phyloP scores from a whole-genome alignment of 2,888 invertebrate genomes.

The Lingula anatina region DNA sequence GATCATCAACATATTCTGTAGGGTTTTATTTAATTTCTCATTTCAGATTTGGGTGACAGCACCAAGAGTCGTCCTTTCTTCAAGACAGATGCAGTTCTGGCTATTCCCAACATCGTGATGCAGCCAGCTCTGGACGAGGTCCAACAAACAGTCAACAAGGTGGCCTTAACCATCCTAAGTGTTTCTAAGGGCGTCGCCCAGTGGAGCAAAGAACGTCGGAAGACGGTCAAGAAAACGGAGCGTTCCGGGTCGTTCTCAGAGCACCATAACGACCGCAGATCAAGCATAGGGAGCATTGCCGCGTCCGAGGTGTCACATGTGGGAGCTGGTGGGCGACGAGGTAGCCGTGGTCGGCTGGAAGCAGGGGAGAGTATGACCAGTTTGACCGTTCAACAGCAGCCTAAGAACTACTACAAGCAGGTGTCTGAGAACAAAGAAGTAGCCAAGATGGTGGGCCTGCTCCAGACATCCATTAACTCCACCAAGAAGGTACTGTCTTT shows the following conservation, averaged over 20 bases:
- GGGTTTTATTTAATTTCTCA: no score
- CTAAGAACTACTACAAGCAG: conserved; percentile 52
- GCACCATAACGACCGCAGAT: conserved; percentile 17
- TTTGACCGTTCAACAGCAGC: conserved; percentile 28
- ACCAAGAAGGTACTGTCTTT: conserved; percentile 47
- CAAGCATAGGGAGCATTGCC: conserved; percentile 30
- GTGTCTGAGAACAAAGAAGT: conserved; percentile 81
- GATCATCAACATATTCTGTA: no score
- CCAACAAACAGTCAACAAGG: conserved; percentile 63
- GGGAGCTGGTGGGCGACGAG: conserved; percentile 12
- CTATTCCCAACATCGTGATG: conserved; percentile 52
- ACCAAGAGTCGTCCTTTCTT: conserved; percentile 62
- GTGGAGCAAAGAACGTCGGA: conserved; percentile 70
- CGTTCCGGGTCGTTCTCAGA: not conserved
- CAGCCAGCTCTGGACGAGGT: conserved; percentile 63
- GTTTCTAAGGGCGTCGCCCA: conserved; percentile 66
- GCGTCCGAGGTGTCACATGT: conserved; percentile 40
- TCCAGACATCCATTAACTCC: conserved; percentile 79
- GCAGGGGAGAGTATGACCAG: conserved; percentile 24
- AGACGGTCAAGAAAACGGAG: not conserved
- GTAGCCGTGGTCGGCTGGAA: conserved; percentile 10
- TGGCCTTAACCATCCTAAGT: conserved; percentile 66
- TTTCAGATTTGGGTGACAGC: no score
- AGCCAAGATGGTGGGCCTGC: conserved; percentile 73
- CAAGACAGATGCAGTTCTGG: conserved; percentile 65